phyloP scores from a whole-genome alignment of 2,113 vertebrate genomes.

The Vanacampus margaritifer region DNA sequence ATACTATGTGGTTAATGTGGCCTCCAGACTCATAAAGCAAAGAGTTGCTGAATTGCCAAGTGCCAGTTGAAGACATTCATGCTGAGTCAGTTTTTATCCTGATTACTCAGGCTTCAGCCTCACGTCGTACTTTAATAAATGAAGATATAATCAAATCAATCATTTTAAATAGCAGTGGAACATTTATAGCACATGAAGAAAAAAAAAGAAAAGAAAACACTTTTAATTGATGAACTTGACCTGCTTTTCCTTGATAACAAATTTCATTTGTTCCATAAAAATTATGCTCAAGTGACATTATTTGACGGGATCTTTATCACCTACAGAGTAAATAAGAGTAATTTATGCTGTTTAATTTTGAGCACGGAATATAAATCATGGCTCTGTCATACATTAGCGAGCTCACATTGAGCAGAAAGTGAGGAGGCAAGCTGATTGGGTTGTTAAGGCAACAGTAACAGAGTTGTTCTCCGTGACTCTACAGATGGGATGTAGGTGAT shows the following conservation, averaged over 20 bases:
- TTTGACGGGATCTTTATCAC: constrained; percentile 80
- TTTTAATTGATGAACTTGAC: constrained; percentile 82
- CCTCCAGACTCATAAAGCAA: constrained; percentile 32
- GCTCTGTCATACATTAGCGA: constrained; percentile 63
- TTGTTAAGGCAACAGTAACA: constrained; percentile 57
- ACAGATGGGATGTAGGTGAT: constrained; percentile 61
- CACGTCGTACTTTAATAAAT: constrained; percentile 73
- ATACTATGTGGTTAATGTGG: constrained; percentile 12
- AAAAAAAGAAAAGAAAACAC: constrained; percentile 48
- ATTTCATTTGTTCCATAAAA: constrained; percentile 81
- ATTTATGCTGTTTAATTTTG: constrained; percentile 79
- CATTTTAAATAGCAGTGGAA: constrained; percentile 68
- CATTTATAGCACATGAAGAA: constrained; percentile 53
- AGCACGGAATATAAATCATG: constrained; percentile 73
- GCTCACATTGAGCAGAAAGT: constrained; percentile 66
- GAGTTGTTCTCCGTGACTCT: constrained; percentile 45
- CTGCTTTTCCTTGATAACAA: constrained; percentile 77
- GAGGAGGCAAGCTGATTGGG: constrained; percentile 59
- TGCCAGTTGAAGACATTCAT: constrained; percentile 52
- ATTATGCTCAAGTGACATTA: constrained; percentile 79
- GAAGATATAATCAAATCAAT: constrained; percentile 79
- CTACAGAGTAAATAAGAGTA: constrained; percentile 80
- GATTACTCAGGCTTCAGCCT: constrained; percentile 67
- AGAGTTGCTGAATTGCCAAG: constrained; percentile 43
- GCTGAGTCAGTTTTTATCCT: constrained; percentile 72